These are phyloP conservation scores for Cheirogaleus major DNA, from an alignment of 2,797 vertebrate genomes.

Conservation along the genomic window DNA sequence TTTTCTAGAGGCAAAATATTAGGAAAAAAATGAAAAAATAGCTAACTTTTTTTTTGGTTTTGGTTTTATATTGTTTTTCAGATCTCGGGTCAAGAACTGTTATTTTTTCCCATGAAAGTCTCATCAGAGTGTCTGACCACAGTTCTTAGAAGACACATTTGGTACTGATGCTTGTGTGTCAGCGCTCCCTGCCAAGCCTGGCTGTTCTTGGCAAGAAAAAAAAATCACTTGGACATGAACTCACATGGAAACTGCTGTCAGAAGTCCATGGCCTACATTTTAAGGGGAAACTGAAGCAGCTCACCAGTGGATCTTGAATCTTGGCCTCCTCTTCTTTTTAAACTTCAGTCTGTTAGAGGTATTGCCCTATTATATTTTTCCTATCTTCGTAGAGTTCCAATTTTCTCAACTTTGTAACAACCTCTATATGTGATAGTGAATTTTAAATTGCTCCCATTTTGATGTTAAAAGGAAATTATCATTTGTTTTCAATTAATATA, in stretches of 20 bases:
- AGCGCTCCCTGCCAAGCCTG: neutral
- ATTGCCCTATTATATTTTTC: neutral
- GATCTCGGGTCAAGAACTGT: neutral
- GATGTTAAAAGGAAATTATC: neutral
- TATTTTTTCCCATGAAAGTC: neutral
- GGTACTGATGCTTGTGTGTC: neutral
- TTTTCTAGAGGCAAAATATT: neutral
- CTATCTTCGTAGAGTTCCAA: neutral
- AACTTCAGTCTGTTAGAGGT: neutral
- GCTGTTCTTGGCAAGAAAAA: conserved; percentile 42
- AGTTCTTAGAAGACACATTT: conserved; percentile 47
- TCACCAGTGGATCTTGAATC: neutral
- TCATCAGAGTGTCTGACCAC: conserved; percentile 22
- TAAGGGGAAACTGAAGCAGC: neutral
- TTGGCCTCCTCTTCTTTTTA: neutral
- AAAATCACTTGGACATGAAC: conserved; percentile 38
- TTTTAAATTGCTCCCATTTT: neutral
- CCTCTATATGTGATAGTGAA: neutral
- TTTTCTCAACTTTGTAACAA: neutral
- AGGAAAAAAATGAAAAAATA: neutral
- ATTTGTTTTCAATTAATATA: conserved; percentile 1
- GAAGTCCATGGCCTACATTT: neutral
- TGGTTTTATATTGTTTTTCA: neutral
- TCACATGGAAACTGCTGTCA: neutral
- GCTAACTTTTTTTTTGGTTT: neutral